Evolutionary conservation across 92 coral and sea anemone species (phyloP).

Genomic region (Actinernus sp.): DNA sequence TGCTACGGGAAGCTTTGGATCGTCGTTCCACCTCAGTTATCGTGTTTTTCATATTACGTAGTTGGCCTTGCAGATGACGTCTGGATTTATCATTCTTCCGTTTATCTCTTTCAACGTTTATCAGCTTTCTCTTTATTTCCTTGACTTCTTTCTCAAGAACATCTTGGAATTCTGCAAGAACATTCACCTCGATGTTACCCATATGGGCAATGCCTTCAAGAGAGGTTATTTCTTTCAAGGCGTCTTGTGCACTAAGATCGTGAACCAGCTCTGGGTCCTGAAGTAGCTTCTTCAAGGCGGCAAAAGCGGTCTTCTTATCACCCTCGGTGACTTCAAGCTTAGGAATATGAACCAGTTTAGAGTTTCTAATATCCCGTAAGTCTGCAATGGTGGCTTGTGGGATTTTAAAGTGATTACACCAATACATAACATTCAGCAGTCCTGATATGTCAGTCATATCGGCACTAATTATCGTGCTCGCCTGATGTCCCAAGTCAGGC

Average conservation of each 20-base stretch:
- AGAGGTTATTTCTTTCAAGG: slow-evolving; percentile 47
- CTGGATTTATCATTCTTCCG: too few species aligned
- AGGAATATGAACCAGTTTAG: slow-evolving; percentile 80
- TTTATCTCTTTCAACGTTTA: too few species aligned
- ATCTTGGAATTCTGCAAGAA: too few species aligned
- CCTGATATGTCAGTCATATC: slow-evolving; percentile 74
- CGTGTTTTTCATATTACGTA: too few species aligned
- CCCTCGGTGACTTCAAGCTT: slow-evolving; percentile 35
- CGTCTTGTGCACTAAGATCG: slow-evolving; percentile 36
- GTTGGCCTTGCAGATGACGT: too few species aligned
- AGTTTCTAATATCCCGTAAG: slow-evolving; percentile 68
- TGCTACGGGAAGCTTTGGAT: too few species aligned
- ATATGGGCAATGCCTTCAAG: too few species aligned
- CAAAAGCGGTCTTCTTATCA: slow-evolving; percentile 61
- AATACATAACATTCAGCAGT: slow-evolving; percentile 58
- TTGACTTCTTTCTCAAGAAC: too few species aligned
- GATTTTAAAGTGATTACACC: slow-evolving; percentile 62
- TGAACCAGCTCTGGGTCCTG: slow-evolving; percentile 57
- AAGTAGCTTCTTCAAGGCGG: slow-evolving; percentile 37
- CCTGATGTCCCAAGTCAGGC: slow-evolving; percentile 71
- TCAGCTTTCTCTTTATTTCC: too few species aligned
- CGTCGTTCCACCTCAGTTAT: too few species aligned
- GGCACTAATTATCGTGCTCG: slow-evolving; percentile 39
- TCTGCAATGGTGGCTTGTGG: slow-evolving; percentile 33
- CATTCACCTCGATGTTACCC: too few species aligned